phyloP scores from a whole-genome alignment of 2,113 vertebrate genomes.

The Calyptommatus sinebrachiatus region DNA sequence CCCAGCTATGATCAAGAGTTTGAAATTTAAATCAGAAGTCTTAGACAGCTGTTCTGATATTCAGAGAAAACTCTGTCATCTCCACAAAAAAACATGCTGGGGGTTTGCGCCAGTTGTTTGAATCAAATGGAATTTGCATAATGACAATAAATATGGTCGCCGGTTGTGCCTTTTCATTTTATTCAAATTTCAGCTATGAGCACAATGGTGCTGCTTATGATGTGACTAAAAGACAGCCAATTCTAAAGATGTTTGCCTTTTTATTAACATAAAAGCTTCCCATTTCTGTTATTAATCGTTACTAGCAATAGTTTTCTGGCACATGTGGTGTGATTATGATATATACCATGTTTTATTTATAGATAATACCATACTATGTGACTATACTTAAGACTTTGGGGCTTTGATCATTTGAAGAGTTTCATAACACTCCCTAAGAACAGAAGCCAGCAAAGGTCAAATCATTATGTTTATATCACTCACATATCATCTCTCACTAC shows the following conservation, averaged over 20 bases:
- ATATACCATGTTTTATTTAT: slow-evolving; percentile 23
- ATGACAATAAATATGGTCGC: slow-evolving; percentile 61
- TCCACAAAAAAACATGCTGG: slow-evolving; percentile 71
- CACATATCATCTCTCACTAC: no score
- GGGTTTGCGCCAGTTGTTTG: slow-evolving; percentile 57
- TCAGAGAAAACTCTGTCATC: slow-evolving; percentile 72
- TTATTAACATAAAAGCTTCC: slow-evolving; percentile 46
- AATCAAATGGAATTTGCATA: slow-evolving; percentile 58
- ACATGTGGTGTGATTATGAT: slow-evolving; percentile 13
- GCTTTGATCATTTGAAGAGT: neutral
- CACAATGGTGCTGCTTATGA: slow-evolving; percentile 45
- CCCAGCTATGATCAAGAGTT: slow-evolving; percentile 74
- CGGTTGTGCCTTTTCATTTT: slow-evolving; percentile 33
- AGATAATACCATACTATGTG: neutral
- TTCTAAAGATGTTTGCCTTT: slow-evolving; percentile 46
- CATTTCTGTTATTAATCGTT: slow-evolving; percentile 39
- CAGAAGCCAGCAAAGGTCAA: neutral
- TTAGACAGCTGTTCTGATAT: slow-evolving; percentile 72
- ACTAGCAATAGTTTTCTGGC: slow-evolving; percentile 35
- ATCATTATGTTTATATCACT: slow-evolving; percentile 13
- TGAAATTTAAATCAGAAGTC: slow-evolving; percentile 81
- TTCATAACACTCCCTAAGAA: slow-evolving; percentile 2
- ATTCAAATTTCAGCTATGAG: slow-evolving; percentile 43
- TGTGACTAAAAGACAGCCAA: neutral
- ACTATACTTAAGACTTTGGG: slow-evolving; percentile 40